A percentile compares a stretch with the other conserved stretches of the same genome.
These are phyloP conservation scores for Darevskia nairensis DNA, from an alignment of 2,797 vertebrate species.

Conservation along the genomic window DNA sequence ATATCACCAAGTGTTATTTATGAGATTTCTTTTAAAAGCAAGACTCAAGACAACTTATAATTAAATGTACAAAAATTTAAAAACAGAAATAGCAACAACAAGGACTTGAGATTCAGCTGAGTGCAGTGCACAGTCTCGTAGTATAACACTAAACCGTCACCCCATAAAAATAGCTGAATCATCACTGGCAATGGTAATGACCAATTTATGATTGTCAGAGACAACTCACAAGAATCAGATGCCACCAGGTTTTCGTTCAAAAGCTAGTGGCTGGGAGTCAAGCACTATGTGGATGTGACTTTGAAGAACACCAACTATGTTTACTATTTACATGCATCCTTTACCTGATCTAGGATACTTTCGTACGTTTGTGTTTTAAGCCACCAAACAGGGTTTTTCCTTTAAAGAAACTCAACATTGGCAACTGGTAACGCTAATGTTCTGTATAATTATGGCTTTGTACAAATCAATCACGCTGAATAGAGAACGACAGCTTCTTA, in stretches of 20 bases:
- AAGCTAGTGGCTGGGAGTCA: conserved; percentile 56
- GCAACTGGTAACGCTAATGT: conserved; percentile 60
- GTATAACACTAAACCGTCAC: too few relatives aligned
- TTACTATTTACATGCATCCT: conserved; percentile 27
- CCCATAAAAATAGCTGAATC: too few relatives aligned
- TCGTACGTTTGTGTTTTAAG: conserved; percentile 39
- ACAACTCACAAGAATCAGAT: conserved; percentile 54
- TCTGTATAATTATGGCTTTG: conserved; percentile 69
- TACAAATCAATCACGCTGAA: conserved; percentile 73
- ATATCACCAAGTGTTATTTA: too few relatives aligned
- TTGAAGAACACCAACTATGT: neutral
- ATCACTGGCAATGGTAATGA: too few relatives aligned
- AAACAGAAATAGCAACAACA: too few relatives aligned
- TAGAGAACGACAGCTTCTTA: conserved; percentile 71
- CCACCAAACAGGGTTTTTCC: conserved; percentile 53
- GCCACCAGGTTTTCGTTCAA: conserved; percentile 39
- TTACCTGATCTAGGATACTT: conserved; percentile 30
- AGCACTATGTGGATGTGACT: conserved; percentile 43
- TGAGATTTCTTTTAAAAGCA: too few relatives aligned
- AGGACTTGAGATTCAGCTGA: too few relatives aligned
- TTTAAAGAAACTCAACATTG: conserved; percentile 25
- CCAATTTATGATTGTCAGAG: too few relatives aligned
- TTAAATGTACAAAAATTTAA: too few relatives aligned
- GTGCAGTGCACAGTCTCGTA: too few relatives aligned
- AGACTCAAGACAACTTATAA: too few relatives aligned